Evolutionary conservation across 2,113 vertebrate species (phyloP).

Genomic region (Mesocricetus auratus): DNA sequence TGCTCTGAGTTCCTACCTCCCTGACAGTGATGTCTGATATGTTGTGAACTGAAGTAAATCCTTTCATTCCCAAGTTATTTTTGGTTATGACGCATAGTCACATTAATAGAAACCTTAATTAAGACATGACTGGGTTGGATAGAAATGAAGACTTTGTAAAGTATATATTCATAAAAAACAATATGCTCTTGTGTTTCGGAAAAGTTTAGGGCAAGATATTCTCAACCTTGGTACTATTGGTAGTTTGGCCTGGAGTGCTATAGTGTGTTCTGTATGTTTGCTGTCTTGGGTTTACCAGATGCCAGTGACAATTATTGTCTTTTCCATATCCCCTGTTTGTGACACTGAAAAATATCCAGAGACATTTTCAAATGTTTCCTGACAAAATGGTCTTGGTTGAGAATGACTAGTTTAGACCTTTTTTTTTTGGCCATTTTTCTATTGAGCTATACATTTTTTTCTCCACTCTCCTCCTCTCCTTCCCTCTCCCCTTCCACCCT

Average conservation of each 20-base stretch:
- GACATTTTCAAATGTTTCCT: background rate
- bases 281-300: background rate
- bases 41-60: background rate
- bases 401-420: conserved; percentile 5
- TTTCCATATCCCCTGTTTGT: background rate
- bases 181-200: background rate
- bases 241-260: background rate
- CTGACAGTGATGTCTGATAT: background rate
- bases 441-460: too few species aligned
- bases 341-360: background rate
- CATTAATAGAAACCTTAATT: background rate
- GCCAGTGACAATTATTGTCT: background rate
- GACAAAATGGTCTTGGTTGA: background rate
- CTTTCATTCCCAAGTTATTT: background rate
- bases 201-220: background rate
- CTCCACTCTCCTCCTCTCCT: too few species aligned
- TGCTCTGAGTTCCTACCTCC: background rate
- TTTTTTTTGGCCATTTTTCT: background rate
- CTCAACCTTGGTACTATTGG: background rate
- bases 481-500: too few species aligned
- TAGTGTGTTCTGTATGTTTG: background rate
- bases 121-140: background rate
- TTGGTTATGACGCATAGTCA: background rate
- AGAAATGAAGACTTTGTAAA: background rate
- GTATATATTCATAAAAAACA: conserved; percentile 3